Conservation (phyloP, 2,113 vertebrate species). For the Apaloderma vittatum region DNA sequence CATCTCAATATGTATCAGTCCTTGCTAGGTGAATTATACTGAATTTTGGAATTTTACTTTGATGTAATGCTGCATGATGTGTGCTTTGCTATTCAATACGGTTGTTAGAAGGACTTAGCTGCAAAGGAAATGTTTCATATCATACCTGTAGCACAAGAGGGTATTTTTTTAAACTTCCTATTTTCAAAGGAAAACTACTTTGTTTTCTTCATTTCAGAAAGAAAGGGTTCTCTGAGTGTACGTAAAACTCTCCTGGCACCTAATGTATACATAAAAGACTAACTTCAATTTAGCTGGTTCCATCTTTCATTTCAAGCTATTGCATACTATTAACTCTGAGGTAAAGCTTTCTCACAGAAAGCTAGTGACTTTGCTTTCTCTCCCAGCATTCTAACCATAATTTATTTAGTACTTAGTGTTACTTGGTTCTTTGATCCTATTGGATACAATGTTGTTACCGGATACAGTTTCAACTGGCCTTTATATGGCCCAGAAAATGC, state of each 20-base stretch:
- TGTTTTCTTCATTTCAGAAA: slow-evolving; percentile 20
- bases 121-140: background rate
- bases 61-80: background rate
- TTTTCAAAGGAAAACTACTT: slow-evolving; percentile 25
- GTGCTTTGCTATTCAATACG: background rate
- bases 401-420: slow-evolving; percentile 18
- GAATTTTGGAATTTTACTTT: background rate
- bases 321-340: slow-evolving; percentile 42
- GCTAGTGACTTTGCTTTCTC: background rate
- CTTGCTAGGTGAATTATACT: background rate
- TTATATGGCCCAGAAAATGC: slow-evolving; percentile 2
- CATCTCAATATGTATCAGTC: background rate
- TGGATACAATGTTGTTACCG: background rate
- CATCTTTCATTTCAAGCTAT: slow-evolving; percentile 28
- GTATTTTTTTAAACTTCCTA: background rate
- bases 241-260: background rate
- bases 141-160: background rate
- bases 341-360: background rate
- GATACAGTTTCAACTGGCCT: background rate
- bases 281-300: background rate
- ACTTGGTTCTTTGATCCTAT: slow-evolving; percentile 9
- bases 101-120: background rate
- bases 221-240: background rate
- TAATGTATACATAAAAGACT: background rate
- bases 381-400: background rate